A percentile compares a stretch with the other conserved stretches of the same genome.
These are phyloP conservation scores for Morphnarchus princeps DNA, from an alignment of 2,113 vertebrate species.

Conservation along the genomic window DNA sequence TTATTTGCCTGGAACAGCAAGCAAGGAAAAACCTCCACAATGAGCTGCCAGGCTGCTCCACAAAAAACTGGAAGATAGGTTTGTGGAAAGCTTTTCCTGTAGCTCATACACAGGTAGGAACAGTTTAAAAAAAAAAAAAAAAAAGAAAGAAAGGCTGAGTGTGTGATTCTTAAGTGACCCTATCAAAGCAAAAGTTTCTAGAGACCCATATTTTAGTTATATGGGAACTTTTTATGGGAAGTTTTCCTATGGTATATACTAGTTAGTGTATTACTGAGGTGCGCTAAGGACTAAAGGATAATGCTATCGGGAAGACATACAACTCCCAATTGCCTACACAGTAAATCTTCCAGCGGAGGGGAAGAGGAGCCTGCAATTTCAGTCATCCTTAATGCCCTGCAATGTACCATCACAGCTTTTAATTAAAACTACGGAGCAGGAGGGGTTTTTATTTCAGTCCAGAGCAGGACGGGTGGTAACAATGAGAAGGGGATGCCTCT, in stretches of 20 bases:
- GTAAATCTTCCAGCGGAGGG: neutral
- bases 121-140: neutral
- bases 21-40: neutral
- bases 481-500: neutral
- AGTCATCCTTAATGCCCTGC: neutral
- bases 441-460: neutral
- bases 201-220: neutral
- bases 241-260: neutral
- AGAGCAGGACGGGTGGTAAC: neutral
- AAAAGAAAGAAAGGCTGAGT: neutral
- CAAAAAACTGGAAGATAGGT: accelerated
- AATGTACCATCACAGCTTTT: neutral
- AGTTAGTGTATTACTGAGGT: neutral
- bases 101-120: neutral
- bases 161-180: neutral
- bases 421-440: neutral
- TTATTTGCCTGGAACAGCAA: neutral
- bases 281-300: neutral
- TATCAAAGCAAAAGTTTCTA: neutral
- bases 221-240: neutral
- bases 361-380: neutral
- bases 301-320: neutral
- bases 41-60: neutral
- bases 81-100: neutral
- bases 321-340: neutral